Evolutionary conservation across 2,797 vertebrate genomes (phyloP).

Genomic region (Anguilla anguilla): DNA sequence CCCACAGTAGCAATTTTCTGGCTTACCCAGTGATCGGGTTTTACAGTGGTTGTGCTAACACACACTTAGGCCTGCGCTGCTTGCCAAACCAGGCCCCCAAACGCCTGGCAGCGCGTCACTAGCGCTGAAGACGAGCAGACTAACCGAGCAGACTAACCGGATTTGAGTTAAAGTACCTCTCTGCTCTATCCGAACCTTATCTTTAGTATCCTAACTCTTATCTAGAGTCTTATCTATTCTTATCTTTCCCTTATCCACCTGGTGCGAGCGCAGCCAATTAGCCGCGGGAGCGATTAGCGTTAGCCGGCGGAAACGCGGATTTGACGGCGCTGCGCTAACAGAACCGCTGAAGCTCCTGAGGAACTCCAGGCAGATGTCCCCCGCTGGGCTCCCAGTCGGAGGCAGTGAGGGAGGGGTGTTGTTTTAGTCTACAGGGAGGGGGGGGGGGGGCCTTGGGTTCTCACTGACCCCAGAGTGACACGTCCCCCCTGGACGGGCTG

Average conservation of each 20-base stretch:
- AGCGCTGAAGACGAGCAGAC: background rate
- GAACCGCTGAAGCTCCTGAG: background rate
- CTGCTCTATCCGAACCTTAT: background rate
- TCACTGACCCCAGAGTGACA: background rate
- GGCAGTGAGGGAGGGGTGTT: background rate
- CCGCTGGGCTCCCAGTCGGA: background rate
- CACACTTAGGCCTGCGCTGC: background rate
- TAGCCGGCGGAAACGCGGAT: background rate
- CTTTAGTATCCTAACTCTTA: no score
- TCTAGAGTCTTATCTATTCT: background rate
- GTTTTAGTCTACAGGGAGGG: background rate
- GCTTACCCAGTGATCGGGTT: background rate
- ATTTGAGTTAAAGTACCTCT: background rate
- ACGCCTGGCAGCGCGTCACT: slow-evolving; percentile 1
- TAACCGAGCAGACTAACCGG: background rate
- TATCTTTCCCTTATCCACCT: background rate
- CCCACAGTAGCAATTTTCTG: slow-evolving; percentile 14
- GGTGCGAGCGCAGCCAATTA: background rate
- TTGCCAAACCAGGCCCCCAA: background rate
- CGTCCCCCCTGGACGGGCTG: background rate
- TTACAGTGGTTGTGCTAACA: slow-evolving; percentile 21
- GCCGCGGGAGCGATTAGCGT: background rate
- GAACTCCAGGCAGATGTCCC: background rate
- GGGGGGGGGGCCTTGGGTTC: background rate
- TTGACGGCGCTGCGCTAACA: background rate